These are phyloP conservation scores for Drosophila nigricruria DNA, from an alignment of 2,888 invertebrate genomes.

Conservation along the genomic window DNA sequence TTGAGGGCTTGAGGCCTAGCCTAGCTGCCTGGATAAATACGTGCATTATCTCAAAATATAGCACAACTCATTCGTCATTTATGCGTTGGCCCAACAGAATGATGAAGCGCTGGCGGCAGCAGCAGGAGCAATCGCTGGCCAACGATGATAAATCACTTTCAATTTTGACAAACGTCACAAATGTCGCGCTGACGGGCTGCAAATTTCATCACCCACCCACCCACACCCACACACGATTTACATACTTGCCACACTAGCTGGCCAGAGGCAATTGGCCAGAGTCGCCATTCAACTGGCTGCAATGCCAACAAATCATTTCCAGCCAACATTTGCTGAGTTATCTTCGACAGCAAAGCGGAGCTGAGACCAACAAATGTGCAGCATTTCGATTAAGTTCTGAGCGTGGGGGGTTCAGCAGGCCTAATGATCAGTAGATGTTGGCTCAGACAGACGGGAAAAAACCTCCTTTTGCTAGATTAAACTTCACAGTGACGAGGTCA, in stretches of 20 bases:
- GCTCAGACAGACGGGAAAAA: constrained; percentile 12
- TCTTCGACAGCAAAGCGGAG: constrained; percentile 32
- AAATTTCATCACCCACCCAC: constrained; percentile 56
- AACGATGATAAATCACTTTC: constrained; percentile 76
- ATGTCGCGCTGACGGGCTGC: constrained; percentile 53
- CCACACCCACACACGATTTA: constrained; percentile 43
- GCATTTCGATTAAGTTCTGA: constrained; percentile 26
- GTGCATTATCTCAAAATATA: constrained; percentile 44
- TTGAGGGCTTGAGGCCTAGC: neutral
- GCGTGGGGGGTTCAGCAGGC: neutral
- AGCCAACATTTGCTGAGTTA: constrained; percentile 56
- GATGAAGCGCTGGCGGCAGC: neutral
- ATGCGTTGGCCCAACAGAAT: constrained; percentile 19
- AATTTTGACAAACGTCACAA: constrained; percentile 79
- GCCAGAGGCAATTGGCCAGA: constrained; percentile 53
- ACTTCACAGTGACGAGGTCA: constrained; percentile 25
- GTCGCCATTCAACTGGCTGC: constrained; percentile 22
- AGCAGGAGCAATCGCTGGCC: constrained; percentile 7
- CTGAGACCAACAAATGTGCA: neutral
- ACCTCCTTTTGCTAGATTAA: constrained; percentile 20
- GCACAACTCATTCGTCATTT: constrained; percentile 55
- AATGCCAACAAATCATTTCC: constrained; percentile 64
- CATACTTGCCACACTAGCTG: constrained; percentile 54
- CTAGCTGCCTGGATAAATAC: constrained; percentile 26
- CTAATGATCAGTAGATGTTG: constrained; percentile 40